phyloP scores from a whole-genome alignment of 2,888 invertebrate species.

The Euspilapteryx auroguttella region DNA sequence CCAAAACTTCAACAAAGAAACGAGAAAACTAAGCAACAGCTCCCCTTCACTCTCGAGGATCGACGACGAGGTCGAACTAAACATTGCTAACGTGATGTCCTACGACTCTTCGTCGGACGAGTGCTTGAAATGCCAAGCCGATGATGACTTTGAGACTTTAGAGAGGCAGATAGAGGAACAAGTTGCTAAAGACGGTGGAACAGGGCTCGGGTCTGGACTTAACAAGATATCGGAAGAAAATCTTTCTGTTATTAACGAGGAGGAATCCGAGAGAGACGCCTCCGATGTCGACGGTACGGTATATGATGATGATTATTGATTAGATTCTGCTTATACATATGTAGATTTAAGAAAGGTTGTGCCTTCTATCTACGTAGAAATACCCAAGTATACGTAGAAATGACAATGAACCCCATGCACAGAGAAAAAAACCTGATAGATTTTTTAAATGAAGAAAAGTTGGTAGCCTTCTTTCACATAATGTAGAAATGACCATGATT shows the following conservation, averaged over 20 bases:
- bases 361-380: no score
- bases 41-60: conserved; percentile 26
- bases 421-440: no score
- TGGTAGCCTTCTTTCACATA: no score
- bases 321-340: no score
- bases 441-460: no score
- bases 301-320: no score
- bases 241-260: conserved; percentile 28
- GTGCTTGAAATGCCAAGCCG: conserved; percentile 28
- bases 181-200: conserved; percentile 14
- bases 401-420: no score
- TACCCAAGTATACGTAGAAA: no score
- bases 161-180: conserved; percentile 41
- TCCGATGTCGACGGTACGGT: background rate
- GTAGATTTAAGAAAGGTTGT: no score
- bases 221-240: conserved; percentile 50
- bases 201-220: no score
- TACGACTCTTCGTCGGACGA: conserved; percentile 52
- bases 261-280: conserved; percentile 14
- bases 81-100: conserved; percentile 38
- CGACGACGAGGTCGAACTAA: conserved; percentile 31
- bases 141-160: conserved; percentile 40
- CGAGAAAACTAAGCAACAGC: conserved; percentile 30
- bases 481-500: no score
- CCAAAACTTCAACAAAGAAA: conserved; percentile 18